A percentile compares a stretch with the other conserved stretches of the same genome.
Evolutionary conservation across 2,888 invertebrate genomes (phyloP).

Genomic region (Lepetodrilus schrolli): DNA sequence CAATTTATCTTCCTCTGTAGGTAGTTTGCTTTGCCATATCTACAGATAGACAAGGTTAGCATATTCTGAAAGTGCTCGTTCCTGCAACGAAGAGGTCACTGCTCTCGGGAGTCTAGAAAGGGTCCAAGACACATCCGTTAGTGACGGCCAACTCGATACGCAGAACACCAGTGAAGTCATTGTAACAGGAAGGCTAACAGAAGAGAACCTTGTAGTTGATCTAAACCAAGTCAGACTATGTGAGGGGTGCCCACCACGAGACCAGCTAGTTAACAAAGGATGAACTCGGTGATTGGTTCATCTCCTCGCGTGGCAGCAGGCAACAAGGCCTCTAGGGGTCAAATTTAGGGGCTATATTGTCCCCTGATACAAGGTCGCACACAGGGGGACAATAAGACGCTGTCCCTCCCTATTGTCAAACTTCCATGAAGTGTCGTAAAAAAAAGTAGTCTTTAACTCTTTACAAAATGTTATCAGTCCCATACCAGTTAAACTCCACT

Average conservation of each 20-base stretch:
- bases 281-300: slow-evolving; percentile 14
- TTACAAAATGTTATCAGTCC: no score
- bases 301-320: slow-evolving; percentile 5
- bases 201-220: not conserved
- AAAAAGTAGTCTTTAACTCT: slow-evolving; percentile 8
- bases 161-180: slow-evolving; percentile 1
- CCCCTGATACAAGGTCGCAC: not conserved
- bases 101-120: not conserved
- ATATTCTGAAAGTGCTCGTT: not conserved
- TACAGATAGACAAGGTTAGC: slow-evolving; percentile 10
- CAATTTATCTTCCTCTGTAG: no score
- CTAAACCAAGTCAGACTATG: not conserved
- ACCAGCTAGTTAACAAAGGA: not conserved
- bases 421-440: not conserved
- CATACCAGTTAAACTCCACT: no score
- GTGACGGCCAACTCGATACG: not conserved
- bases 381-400: not conserved
- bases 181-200: not conserved
- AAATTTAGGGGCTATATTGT: not conserved
- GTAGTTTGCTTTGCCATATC: no score
- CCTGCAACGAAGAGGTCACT: not conserved
- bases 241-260: slow-evolving; percentile 1
- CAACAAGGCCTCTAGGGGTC: slow-evolving; percentile 6
- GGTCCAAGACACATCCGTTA: not conserved
- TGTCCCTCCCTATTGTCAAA: slow-evolving; percentile 4